A percentile compares a stretch with the other conserved stretches of the same genome.
Conservation (phyloP, 2,113 vertebrate genomes). For the Lagopus leucura region DNA sequence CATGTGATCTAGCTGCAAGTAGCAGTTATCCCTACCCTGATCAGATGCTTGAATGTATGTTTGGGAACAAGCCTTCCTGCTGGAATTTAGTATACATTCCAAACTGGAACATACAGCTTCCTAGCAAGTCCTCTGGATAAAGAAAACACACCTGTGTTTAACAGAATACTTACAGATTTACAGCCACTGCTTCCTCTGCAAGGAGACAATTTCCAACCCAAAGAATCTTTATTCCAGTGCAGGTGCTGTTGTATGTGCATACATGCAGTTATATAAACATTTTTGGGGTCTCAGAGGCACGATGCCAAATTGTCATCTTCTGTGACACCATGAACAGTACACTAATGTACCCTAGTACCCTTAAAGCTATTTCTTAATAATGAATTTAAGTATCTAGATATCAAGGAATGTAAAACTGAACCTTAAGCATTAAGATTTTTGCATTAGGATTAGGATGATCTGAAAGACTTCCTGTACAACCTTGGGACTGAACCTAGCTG, state of each 20-base stretch:
- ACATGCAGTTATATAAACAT: not conserved
- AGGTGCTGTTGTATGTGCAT: not conserved
- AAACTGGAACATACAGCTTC: not conserved
- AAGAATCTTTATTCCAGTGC: not conserved
- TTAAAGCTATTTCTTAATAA: not conserved
- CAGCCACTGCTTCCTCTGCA: not conserved
- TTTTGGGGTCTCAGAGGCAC: not conserved
- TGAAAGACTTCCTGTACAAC: not conserved
- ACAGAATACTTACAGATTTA: not conserved
- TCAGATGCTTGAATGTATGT: not conserved
- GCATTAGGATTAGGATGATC: too few relatives aligned
- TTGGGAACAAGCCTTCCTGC: not conserved
- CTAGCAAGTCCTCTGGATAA: not conserved
- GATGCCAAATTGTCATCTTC: not conserved
- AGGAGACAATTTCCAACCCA: not conserved
- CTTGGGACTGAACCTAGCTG: not conserved
- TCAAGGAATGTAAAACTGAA: not conserved
- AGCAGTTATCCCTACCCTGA: not conserved
- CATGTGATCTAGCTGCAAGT: not conserved
- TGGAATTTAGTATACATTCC: not conserved
- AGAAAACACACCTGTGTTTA: not conserved
- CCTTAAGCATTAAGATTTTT: not conserved
- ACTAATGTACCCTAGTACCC: not conserved
- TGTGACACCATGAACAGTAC: not conserved
- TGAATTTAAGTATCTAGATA: not conserved